A percentile compares a stretch with the other conserved stretches of the same genome.
phyloP scores from a whole-genome alignment of 1,140 invertebrate species.

The Eurosta solidaginis region DNA sequence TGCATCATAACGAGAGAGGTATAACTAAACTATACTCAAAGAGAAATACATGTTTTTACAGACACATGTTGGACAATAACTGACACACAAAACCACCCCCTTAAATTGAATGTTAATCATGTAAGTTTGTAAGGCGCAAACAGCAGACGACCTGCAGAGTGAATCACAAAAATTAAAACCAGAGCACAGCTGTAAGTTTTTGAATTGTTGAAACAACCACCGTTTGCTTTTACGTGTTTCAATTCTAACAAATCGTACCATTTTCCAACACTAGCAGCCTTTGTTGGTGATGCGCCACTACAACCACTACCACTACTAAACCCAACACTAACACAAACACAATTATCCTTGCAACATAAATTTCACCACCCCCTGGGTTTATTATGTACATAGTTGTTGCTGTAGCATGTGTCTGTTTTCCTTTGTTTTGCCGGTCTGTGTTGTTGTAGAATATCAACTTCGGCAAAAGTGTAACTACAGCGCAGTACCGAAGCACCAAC shows the following conservation, averaged over 20 bases:
- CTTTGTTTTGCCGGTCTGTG: conserved; percentile 11
- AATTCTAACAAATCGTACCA: neutral
- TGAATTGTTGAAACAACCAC: neutral
- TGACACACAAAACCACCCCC: neutral
- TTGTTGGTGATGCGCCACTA: no score
- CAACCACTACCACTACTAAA: neutral
- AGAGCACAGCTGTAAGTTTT: neutral
- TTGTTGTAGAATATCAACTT: conserved; percentile 16
- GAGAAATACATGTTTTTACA: neutral
- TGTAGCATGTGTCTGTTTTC: neutral
- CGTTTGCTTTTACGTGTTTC: neutral
- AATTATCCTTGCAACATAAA: neutral
- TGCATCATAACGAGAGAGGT: no score
- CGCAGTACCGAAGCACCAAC: neutral
- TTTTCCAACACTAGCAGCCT: neutral
- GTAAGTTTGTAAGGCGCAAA: neutral
- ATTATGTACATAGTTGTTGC: neutral
- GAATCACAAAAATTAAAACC: neutral
- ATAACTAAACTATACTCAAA: neutral
- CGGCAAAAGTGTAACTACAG: neutral
- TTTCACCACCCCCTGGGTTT: neutral
- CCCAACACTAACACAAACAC: neutral
- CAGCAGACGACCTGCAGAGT: neutral
- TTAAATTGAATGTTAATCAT: neutral
- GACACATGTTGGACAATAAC: neutral